phyloP scores from a whole-genome alignment of 2,888 invertebrate species.

The Noctua janthina region DNA sequence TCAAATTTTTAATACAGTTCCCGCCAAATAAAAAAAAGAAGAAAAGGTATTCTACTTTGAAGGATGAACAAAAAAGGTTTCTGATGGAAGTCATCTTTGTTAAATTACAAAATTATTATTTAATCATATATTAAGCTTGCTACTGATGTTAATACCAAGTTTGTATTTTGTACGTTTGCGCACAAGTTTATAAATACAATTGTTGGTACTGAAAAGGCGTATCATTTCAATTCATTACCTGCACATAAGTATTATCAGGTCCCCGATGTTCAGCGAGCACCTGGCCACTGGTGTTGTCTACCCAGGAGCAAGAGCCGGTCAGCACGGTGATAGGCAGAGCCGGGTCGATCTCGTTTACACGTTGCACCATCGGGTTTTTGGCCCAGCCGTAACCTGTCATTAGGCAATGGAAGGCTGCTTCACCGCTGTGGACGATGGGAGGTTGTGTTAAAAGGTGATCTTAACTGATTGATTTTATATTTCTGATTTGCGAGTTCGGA shows the following conservation, averaged over 20 bases:
- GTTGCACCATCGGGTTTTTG: slow-evolving; percentile 97
- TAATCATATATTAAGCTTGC: too few species aligned
- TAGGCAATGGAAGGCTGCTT: slow-evolving; percentile 97
- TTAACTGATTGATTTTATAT: background rate
- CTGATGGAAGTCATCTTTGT: too few species aligned
- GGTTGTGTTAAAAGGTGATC: background rate
- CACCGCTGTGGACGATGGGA: slow-evolving; percentile 91
- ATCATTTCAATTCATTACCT: slow-evolving; percentile 88
- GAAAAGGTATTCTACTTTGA: too few species aligned
- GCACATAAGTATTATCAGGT: slow-evolving; percentile 93
- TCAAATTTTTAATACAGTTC: too few species aligned
- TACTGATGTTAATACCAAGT: too few species aligned
- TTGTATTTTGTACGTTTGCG: too few species aligned
- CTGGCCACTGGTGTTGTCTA: slow-evolving; percentile 96
- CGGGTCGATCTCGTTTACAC: slow-evolving; percentile 92
- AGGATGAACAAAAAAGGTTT: too few species aligned
- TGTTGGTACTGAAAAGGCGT: too few species aligned
- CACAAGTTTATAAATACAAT: too few species aligned
- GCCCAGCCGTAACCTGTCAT: slow-evolving; percentile 98
- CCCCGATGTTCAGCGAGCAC: slow-evolving; percentile 93
- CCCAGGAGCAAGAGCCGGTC: slow-evolving; percentile 98
- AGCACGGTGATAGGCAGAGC: slow-evolving; percentile 96
- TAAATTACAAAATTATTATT: too few species aligned
- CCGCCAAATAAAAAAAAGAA: too few species aligned
- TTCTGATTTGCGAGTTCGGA: background rate